Base-by-base conservation (phyloP, 1,140 invertebrate genomes). In the Brachionus angularis region DNA sequence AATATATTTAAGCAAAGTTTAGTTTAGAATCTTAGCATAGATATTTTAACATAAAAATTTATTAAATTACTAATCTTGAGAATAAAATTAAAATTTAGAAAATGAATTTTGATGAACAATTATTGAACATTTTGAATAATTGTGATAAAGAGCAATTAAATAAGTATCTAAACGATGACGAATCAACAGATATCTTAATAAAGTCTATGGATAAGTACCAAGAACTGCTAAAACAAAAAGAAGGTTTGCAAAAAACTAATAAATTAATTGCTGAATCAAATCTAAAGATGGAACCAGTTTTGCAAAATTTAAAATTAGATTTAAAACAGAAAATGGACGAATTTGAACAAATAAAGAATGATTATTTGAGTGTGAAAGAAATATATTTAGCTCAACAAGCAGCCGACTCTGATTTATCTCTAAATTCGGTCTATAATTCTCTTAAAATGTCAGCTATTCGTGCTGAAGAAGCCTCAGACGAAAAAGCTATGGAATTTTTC, bases 101-200 rank as follows among this genome's bases (percentile, higher is more conserved):
- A 47, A 67, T 67, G 62, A 67, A 50, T 50, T 67, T 67, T 31
- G 62, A 67, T 3, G 42, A 67, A 14, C 62, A 67, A 47, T 50
- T 67, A n/a, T 10, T 36, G 33, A 39, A 46, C 46, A 67, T 67
- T 33, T 67, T 67, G 25, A 47, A 47, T 34, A 33, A 27, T 33
- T 67, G 62, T 34, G 62, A 67, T 27, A 67, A 67, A 67, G 62
- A 67, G 23, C 62, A 67, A 29, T 29, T 67, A 12, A 67, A 67
- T 23, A 67, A 47, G 21, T 67, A 67, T 21, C 23, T 67, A 18
- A 67, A 67, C 44, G 62, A 67, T 25, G 62, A 67, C 2, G 62
- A 67, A 36, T 36, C 25, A 33, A 27, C 62, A 8, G 62, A 67
- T 36, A 21, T 50, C 12, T 36, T 67, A n/a, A 42, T 67, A 1